phyloP scores from a whole-genome alignment of 1,140 invertebrate species.

The Zophobas morio region DNA sequence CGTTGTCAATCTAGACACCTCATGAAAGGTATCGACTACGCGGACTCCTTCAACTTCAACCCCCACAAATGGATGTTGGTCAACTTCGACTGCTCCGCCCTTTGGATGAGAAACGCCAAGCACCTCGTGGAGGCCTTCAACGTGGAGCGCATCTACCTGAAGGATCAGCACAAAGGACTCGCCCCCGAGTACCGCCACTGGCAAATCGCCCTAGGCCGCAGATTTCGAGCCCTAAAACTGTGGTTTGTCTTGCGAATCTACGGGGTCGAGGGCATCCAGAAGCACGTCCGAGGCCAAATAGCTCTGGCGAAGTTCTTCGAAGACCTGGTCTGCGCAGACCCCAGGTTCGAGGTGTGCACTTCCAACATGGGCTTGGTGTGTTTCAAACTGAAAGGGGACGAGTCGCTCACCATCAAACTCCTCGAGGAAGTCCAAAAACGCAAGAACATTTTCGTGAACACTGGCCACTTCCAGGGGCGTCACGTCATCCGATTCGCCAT shows the following conservation, averaged over 20 bases:
- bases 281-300: constrained; percentile 85
- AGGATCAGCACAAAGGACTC: constrained; percentile 77
- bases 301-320: constrained; percentile 85
- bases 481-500: constrained; percentile 89
- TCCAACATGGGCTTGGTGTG: constrained; percentile 87
- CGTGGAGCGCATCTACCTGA: constrained; percentile 93
- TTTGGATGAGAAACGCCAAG: constrained; percentile 89
- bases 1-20: constrained; percentile 69
- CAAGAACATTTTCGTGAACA: constrained; percentile 88
- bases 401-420: constrained; percentile 82
- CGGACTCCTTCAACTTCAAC: constrained; percentile 93
- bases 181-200: constrained; percentile 95
- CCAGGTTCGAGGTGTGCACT: constrained; percentile 78
- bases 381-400: constrained; percentile 86
- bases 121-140: constrained; percentile 90
- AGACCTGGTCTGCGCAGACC: constrained; percentile 77
- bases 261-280: constrained; percentile 86
- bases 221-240: constrained; percentile 93
- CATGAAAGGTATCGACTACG: constrained; percentile 86
- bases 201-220: constrained; percentile 93
- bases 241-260: constrained; percentile 94
- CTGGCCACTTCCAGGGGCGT: constrained; percentile 77
- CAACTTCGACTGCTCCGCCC: constrained; percentile 93
- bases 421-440: constrained; percentile 82
- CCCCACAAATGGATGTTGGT: constrained; percentile 95